Evolutionary conservation across 2,888 invertebrate species (phyloP).

Genomic region (Epirrhoe alternata): DNA sequence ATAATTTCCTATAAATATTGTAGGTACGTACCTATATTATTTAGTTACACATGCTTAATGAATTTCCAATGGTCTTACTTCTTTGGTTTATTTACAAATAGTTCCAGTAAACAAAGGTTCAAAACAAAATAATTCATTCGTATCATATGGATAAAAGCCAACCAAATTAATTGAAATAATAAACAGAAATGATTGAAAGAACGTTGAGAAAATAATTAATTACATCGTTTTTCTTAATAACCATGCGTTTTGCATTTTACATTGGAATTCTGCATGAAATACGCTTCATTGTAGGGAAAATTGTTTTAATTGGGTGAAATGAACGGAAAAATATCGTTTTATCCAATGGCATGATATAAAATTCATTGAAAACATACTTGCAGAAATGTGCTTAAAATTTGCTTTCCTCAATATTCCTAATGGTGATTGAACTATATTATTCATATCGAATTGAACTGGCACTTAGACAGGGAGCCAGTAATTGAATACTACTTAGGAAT

Average conservation of each 20-base stretch:
- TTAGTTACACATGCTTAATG: no score
- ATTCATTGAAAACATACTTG: not conserved
- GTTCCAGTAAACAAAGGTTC: no score
- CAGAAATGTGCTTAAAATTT: not conserved
- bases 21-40: no score
- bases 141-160: not conserved
- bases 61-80: no score
- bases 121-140: no score
- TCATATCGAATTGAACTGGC: slow-evolving; percentile 41
- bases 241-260: not conserved
- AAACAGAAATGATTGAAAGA: not conserved
- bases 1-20: no score
- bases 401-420: not conserved
- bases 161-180: not conserved
- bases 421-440: slow-evolving; percentile 18
- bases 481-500: slow-evolving; percentile 62
- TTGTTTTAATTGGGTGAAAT: not conserved
- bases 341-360: not conserved
- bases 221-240: no score
- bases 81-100: no score
- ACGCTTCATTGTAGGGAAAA: not conserved
- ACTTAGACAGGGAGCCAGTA: slow-evolving; percentile 54
- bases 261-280: not conserved
- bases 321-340: not conserved
- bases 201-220: no score